Base-by-base conservation (phyloP, 2,888 invertebrate genomes). In the Sussaba pulchella region DNA sequence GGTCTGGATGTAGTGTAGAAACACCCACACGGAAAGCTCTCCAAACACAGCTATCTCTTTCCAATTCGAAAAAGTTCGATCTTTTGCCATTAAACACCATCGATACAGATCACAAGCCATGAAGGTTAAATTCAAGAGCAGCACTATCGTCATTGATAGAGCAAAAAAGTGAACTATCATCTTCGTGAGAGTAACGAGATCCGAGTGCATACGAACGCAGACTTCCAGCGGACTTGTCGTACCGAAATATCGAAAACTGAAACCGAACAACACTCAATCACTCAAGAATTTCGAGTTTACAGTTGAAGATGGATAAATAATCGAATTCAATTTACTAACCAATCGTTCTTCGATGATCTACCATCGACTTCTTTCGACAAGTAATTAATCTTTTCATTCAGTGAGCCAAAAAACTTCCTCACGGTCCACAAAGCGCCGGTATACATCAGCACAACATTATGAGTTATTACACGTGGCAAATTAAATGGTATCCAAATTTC, bases 61-160 rank as follows among this genome's bases (percentile, higher is more conserved):
- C 52, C 9, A 1, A 12, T 0, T 47, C 45, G 10, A 8, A 14
- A 59, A 59, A 10, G 41, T 41, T 17, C 9, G 69, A 5, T 52
- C 41, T 43, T 63, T 75, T 14, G 45, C 21, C 43, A 78, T 45
- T 12, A 77, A 73, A 10, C 74, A 72, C 8, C 73, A 4, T 1
- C 67, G 12, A 50, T 84, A 84, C 10, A 82, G 43, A 61, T 82
- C 81, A 21, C 79, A 54, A 9, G 78, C 67, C 61, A 66, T 74
- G 47, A 80, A 78, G 9, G 57, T 41, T 5, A 78, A 24, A 12
- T 82, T 75, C 36, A 78, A 57, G 12, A 82, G 54, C 1, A 82
- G 8, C 2, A 76, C 9, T 8, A 84, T 36, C 50, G 75, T 43
- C n/a, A 84, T 47, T 17, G 76, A 64, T 8, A 82, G 54, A 24